These are phyloP conservation scores for Orientallactaga sibirica DNA, from an alignment of 2,797 vertebrate genomes.

Conservation along the genomic window DNA sequence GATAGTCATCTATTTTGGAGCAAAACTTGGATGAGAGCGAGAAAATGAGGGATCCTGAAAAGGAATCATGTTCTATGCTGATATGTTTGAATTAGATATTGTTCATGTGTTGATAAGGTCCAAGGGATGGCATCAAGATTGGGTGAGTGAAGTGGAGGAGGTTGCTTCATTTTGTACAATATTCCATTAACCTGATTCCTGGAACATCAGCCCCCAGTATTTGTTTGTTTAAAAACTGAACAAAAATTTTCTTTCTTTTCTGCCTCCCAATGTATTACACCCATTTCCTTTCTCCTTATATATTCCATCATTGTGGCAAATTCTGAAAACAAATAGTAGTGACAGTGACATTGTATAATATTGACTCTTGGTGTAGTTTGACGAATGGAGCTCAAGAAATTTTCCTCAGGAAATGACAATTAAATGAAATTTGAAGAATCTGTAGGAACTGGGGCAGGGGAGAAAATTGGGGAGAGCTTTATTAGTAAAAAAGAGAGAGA, in stretches of 20 bases:
- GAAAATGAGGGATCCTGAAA: background rate
- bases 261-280: background rate
- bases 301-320: constrained; percentile 34
- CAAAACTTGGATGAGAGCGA: constrained; percentile 27
- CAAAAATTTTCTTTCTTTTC: constrained; percentile 33
- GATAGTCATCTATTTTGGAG: background rate
- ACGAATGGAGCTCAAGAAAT: background rate
- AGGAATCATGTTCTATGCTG: background rate
- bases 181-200: background rate
- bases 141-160: background rate
- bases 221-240: constrained; percentile 31
- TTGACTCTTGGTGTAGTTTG: background rate
- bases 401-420: constrained; percentile 58
- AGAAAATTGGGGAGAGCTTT: constrained; percentile 7
- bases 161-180: background rate
- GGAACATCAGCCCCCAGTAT: background rate
- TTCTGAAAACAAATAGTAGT: constrained; percentile 32
- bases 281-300: background rate
- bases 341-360: background rate
- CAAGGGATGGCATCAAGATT: background rate
- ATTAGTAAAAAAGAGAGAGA: background rate
- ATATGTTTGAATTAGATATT: constrained; percentile 24
- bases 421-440: constrained; percentile 34
- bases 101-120: background rate
- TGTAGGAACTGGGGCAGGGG: background rate